Conservation (phyloP, 2,797 vertebrate species). For the Amblyraja radiata region DNA sequence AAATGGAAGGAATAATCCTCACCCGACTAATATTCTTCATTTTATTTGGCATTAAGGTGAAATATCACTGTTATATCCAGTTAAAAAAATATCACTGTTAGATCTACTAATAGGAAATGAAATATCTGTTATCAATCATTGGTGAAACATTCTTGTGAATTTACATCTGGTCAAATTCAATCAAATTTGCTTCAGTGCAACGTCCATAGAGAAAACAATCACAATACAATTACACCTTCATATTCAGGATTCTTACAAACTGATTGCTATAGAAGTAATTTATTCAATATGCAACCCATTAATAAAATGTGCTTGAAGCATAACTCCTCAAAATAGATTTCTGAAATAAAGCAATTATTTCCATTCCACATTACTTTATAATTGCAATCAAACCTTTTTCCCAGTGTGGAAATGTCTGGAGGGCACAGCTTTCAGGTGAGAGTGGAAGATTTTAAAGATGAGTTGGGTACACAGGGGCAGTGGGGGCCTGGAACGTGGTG, state of each 20-base stretch:
- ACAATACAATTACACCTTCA: background rate
- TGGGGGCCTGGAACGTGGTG: no score
- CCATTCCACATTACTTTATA: background rate
- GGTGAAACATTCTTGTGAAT: background rate
- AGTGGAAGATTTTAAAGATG: no score
- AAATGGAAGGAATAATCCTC: background rate
- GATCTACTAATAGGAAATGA: background rate
- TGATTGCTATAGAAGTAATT: background rate
- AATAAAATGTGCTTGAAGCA: background rate
- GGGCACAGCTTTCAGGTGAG: no score
- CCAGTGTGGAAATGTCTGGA: no score
- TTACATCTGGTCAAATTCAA: background rate
- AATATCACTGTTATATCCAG: background rate
- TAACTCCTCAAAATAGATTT: background rate
- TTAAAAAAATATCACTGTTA: background rate
- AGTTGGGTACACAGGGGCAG: no score
- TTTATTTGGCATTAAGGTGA: background rate
- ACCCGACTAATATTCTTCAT: background rate
- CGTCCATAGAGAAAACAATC: background rate
- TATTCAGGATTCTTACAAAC: constrained; percentile 10
- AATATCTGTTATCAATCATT: no score
- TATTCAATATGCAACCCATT: background rate
- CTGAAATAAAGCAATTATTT: background rate
- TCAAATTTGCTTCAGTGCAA: background rate
- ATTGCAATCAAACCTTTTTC: background rate